Evolutionary conservation across 92 coral and sea anemone genomes (phyloP), one percentile per base, ranked within the genome.

Genomic region (Phenganax subtilis): DNA sequence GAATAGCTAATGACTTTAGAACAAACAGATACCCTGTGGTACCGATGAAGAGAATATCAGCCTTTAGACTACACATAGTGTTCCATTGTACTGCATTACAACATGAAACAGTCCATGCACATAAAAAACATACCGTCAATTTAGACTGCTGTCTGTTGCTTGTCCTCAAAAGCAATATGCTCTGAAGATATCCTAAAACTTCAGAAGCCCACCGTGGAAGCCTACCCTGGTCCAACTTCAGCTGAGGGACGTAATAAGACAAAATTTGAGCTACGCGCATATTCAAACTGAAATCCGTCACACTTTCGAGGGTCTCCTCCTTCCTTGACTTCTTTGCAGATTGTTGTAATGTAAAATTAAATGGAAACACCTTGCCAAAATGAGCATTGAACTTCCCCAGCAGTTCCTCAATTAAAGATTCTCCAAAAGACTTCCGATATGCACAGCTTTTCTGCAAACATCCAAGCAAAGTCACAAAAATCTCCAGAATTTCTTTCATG

Each of bases 291-390:
- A 79, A 58, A 79, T 79, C 51, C 57, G 81, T 62, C 72, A 85
- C 12, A 71, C 31, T 16, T 70, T 57, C 27, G 80, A 78, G 86
- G 6, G 65, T 59, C 67, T 90, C 88, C 64, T 85, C 86, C 73
- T 89, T 92, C 27, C 79, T 62, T 52, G 82, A 88, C 51, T 79
- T 75, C 16, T 75, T 55, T 27, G 72, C 64, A 57, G 82, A 17
- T 29, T 64, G 58, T 64, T 79, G 74, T 1, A 79, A 8, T 58
- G 74, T 63, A 29, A 79, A 79, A 52, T 73, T 79, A 14, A 79
- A 87, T 68, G 99, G 99, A 84, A 96, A 96, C 56, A 84, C 88
- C 10, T 85, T 57, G 89, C 90, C 68, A n/a, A 96, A 89, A 55
- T 92, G 93, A 15, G 62, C 85, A 65, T 82, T 89, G 70, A 92